Conservation (phyloP, 2,888 invertebrate species). For the Azorinus chamasolen region DNA sequence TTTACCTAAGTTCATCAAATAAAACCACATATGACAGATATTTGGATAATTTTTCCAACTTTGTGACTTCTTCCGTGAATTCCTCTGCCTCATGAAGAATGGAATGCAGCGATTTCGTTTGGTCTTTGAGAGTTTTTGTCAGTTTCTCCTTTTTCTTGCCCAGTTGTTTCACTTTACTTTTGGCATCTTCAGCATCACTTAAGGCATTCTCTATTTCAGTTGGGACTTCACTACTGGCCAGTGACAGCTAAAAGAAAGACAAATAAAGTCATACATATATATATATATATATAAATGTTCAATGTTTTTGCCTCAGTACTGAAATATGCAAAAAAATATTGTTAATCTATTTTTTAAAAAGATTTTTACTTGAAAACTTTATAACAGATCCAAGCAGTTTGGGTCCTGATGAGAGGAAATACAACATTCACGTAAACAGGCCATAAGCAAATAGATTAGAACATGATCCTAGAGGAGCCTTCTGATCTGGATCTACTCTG, state of each 20-base stretch:
- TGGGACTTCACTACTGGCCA: conserved; percentile 82
- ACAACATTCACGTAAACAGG: too few relatives aligned
- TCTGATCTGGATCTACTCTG: too few relatives aligned
- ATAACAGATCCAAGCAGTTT: too few relatives aligned
- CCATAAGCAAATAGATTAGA: too few relatives aligned
- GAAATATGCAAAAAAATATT: background rate
- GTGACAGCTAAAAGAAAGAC: conserved; percentile 73
- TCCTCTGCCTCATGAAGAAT: conserved; percentile 73
- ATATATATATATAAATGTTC: conserved; percentile 9
- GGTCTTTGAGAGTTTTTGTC: conserved; percentile 75
- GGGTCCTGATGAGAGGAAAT: too few relatives aligned
- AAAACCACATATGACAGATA: conserved; percentile 79
- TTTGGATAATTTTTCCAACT: conserved; percentile 78
- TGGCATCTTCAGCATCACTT: conserved; percentile 75
- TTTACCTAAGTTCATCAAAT: conserved; percentile 83
- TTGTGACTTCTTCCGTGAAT: conserved; percentile 75
- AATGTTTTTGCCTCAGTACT: too few relatives aligned
- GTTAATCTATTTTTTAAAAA: too few relatives aligned
- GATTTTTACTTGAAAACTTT: too few relatives aligned
- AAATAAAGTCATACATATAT: too few relatives aligned
- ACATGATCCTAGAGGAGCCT: too few relatives aligned
- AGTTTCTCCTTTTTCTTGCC: conserved; percentile 72
- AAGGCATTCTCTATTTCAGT: conserved; percentile 80
- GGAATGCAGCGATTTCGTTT: conserved; percentile 68
- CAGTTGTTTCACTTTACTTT: conserved; percentile 62